A percentile compares a stretch with the other conserved stretches of the same genome.
These are phyloP conservation scores for Zoanthus gigantus DNA, from an alignment of 92 coral and sea anemone genomes.

Conservation along the genomic window DNA sequence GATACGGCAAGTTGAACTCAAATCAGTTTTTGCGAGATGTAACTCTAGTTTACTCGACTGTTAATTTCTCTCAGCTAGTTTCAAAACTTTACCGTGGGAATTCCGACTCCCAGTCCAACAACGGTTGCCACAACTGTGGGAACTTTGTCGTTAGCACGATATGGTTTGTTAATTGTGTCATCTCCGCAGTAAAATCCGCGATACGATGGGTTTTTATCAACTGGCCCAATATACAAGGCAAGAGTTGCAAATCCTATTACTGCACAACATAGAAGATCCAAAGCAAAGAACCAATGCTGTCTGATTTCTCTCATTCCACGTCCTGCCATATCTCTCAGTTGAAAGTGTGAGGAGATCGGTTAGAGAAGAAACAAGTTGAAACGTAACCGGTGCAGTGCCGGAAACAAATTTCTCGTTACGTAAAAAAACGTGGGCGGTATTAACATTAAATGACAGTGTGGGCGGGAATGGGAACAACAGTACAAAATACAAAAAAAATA, in stretches of 20 bases:
- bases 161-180: slow-evolving; percentile 94
- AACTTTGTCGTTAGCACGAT: slow-evolving; percentile 39
- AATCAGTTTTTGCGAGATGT: too few species aligned
- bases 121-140: slow-evolving; percentile 20
- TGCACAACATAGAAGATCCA: slow-evolving; percentile 38
- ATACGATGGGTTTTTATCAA: slow-evolving; percentile 66
- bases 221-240: slow-evolving; percentile 21
- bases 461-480: neutral
- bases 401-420: neutral
- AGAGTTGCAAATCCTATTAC: slow-evolving; percentile 31
- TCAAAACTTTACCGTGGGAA: slow-evolving; percentile 10
- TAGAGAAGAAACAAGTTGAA: slow-evolving; percentile 7
- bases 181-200: slow-evolving; percentile 94
- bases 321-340: neutral
- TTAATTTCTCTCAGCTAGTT: neutral
- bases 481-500: too few species aligned
- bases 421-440: neutral
- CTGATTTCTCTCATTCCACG: neutral
- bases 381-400: neutral
- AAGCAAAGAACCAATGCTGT: neutral
- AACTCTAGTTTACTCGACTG: neutral
- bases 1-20: too few species aligned
- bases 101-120: slow-evolving; percentile 22
- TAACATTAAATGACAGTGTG: neutral
- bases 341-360: too few species aligned